Conservation (phyloP, 2,113 vertebrate genomes). For the Atherinomorus stipes region DNA sequence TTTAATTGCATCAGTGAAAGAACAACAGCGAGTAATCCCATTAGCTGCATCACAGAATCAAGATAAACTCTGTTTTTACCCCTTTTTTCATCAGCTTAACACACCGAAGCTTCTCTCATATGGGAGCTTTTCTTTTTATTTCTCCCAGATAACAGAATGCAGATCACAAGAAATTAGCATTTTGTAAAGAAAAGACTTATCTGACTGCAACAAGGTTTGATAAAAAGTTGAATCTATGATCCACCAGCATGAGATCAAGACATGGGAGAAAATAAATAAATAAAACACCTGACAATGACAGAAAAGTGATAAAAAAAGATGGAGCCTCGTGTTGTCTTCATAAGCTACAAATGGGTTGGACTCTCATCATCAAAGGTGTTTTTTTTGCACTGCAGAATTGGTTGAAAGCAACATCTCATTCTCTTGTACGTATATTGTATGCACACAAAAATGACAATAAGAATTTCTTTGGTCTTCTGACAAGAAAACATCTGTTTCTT, state of each 20-base stretch:
- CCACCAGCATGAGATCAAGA: not conserved
- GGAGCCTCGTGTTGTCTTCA: too few species aligned
- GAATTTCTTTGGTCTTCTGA: too few species aligned
- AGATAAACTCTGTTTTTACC: conserved; percentile 37
- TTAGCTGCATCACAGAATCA: conserved; percentile 62
- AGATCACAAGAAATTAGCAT: not conserved
- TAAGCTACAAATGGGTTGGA: too few species aligned
- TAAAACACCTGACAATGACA: conserved; percentile 12
- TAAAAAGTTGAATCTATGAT: not conserved
- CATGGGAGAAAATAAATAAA: not conserved
- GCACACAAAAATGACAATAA: too few species aligned
- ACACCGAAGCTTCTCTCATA: not conserved
- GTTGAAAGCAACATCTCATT: too few species aligned
- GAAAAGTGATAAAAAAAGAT: too few species aligned
- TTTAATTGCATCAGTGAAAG: conserved; percentile 78
- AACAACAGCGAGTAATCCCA: conserved; percentile 69
- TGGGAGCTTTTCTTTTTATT: not conserved
- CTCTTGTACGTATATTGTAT: too few species aligned
- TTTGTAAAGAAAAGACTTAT: not conserved
- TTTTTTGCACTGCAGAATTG: too few species aligned
- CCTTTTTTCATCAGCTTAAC: conserved; percentile 49
- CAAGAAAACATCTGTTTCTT: too few species aligned
- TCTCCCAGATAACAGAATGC: not conserved
- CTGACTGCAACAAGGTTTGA: not conserved
- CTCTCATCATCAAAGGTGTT: too few species aligned